phyloP scores from a whole-genome alignment of 2,888 invertebrate genomes.

The Priocnemis perturbator region DNA sequence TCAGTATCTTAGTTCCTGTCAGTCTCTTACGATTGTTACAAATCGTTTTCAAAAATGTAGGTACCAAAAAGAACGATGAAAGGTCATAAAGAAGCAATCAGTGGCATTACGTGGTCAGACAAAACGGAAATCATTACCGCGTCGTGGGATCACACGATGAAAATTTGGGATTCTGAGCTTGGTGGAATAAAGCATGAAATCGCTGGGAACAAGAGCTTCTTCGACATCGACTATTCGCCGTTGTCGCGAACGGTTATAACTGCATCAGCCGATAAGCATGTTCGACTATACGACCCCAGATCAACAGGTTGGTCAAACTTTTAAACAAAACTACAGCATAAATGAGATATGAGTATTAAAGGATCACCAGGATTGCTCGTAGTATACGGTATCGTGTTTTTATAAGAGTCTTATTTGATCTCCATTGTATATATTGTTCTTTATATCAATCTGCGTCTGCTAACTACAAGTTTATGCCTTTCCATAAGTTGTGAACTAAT shows the following conservation, averaged over 20 bases:
- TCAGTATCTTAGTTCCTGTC: conserved; percentile 66
- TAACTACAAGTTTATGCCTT: background rate
- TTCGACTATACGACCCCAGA: conserved; percentile 94
- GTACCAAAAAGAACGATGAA: conserved; percentile 90
- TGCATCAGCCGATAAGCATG: conserved; percentile 92
- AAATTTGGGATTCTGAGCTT: conserved; percentile 94
- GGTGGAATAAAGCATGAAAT: conserved; percentile 90
- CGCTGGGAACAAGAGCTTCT: conserved; percentile 91
- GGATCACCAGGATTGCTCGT: background rate
- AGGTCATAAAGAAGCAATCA: conserved; percentile 95
- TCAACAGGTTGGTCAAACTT: conserved; percentile 81
- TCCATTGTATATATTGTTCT: background rate
- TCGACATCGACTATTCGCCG: conserved; percentile 89
- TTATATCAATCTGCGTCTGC: too few species aligned
- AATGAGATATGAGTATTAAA: background rate
- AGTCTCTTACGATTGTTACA: background rate
- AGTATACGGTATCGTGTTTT: background rate
- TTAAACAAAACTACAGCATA: background rate
- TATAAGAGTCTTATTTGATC: background rate
- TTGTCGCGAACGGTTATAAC: conserved; percentile 86
- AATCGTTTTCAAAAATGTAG: conserved; percentile 70
- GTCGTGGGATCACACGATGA: conserved; percentile 97
- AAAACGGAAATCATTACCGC: conserved; percentile 86
- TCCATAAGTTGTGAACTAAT: background rate
- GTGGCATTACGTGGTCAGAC: conserved; percentile 90